Base-by-base conservation (phyloP, 2,888 invertebrate species). In the Luperina testacea region DNA sequence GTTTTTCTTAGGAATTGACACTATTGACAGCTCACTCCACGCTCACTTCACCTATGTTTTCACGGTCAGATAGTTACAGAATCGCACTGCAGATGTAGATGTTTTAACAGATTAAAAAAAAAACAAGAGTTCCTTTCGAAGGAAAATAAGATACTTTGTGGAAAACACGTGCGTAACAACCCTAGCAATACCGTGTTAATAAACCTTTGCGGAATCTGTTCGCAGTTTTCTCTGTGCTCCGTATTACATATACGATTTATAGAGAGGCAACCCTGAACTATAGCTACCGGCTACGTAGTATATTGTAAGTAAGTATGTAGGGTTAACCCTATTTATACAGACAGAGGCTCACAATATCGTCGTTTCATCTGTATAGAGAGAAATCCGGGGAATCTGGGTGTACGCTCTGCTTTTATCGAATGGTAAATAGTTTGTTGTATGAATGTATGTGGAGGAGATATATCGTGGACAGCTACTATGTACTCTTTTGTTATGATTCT, bases 181-280 rank as follows among this genome's bases (percentile, higher is more conserved):
- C 88, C 88, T 88, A 83, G 65, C 79, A 64, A 75, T 73, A 83
- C 80, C 79, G 83, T 87, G 88, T 88, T 88, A 88, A 88, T 88
- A 88, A 88, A 88, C 88, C 89, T 88, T 88, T 89, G 82, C 88
- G 83, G 88, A 88, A 89, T 88, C 89, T 89, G 88, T 88, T 83
- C 81, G 85, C 78, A 85, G 88, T 88, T 89, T 89, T 89, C 86
- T 86, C 86, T 81, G 73, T 68, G 69, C 72, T 80, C 74, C 67
- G 81, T 84, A 87, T 75, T 82, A 83, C 78, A 80, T 83, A 81
- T 87, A 87, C 70, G 81, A 81, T 83, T 81, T 80, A 81, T 80
- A 79, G 71, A 77, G 78, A 77, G 72, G 15, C 78, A 81, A 53
- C 78, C 76, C 75, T 78, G 32, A 67, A n/a, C 69, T 69, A 75